Base-by-base conservation (phyloP, 2,888 invertebrate species). In the Monochamus alternatus region DNA sequence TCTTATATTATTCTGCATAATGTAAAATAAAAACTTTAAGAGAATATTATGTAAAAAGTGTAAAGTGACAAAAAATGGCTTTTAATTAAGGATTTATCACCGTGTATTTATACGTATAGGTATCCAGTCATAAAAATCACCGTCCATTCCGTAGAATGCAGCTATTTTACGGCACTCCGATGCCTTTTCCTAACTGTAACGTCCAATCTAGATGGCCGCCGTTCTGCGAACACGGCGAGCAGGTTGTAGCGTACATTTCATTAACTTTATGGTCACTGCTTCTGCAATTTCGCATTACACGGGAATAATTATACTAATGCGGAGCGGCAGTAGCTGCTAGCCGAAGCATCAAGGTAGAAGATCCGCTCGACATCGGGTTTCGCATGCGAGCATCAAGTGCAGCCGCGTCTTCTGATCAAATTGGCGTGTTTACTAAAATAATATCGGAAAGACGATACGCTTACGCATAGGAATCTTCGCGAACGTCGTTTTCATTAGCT, bases 221-320 rank as follows among this genome's bases (percentile, higher is more conserved):
- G 3, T 38, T 4, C 38, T 5, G 38, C 38, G 38, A 38, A 38
- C 38, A 38, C 38, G 38, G 38, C 38, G 38, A 38, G 38, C 38
- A 43, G 55, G 43, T 58, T 43, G 9, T 58, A 59, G 58, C 43
- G 55, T n/a, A 59, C 2, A 58, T 68, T 58, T 68, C 58, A 68
- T 68, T 58, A 43, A 68, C 22, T 52, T 68, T 68, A 68, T 22
- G 68, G 68, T 43, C 68, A 68, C 55, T 44, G 58, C 32, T 59
- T 44, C 59, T 14, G 22, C 59, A 68, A 9, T 68, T 58, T 43
- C 55, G n/a, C 12, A 12, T 47, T 68, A 58, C n/a, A 68, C n/a
- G 22, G 14, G 38, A 60, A 60, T 60, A 60, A 68, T 68, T 68
- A 60, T 12, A 47, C 22, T 69, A 60, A 51, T 43, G 59, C 30